These are phyloP conservation scores for Stichopus horrens DNA, from an alignment of 53 echinoderm and acorn worm species.

Conservation along the genomic window DNA sequence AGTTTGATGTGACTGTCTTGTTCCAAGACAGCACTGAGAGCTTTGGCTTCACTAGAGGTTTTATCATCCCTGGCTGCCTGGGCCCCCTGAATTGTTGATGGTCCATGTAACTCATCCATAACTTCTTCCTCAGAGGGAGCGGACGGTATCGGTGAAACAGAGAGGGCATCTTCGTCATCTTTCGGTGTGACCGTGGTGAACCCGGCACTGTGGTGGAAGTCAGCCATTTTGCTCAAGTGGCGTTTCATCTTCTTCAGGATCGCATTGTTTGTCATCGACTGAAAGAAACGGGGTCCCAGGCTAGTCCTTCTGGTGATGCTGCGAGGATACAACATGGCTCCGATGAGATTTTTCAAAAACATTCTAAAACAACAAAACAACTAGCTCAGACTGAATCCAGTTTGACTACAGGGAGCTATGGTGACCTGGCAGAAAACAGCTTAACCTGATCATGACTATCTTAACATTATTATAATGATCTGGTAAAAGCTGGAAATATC, in stretches of 20 bases:
- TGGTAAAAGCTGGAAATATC: too few relatives aligned
- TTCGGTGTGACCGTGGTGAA: slow-evolving; percentile 45
- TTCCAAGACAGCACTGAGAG: slow-evolving; percentile 45
- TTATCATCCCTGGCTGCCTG: slow-evolving; percentile 31
- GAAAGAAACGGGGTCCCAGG: slow-evolving; percentile 79
- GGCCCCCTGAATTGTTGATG: slow-evolving; percentile 40
- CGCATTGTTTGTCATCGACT: slow-evolving; percentile 58
- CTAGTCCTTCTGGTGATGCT: slow-evolving; percentile 75
- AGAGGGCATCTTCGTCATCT: slow-evolving; percentile 26
- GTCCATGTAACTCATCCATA: slow-evolving; percentile 25
- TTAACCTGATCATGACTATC: too few relatives aligned
- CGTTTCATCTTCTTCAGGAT: slow-evolving; percentile 76
- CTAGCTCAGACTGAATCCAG: too few relatives aligned
- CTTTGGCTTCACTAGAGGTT: slow-evolving; percentile 47
- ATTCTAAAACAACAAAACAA: background rate
- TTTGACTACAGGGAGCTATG: too few relatives aligned
- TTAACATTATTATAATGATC: too few relatives aligned
- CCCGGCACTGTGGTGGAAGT: slow-evolving; percentile 83
- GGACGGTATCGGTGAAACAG: slow-evolving; percentile 37
- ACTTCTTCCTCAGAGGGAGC: slow-evolving; percentile 36
- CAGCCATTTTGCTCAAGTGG: slow-evolving; percentile 61
- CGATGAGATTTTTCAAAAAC: background rate
- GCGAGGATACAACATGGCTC: background rate
- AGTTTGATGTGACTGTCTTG: slow-evolving; percentile 59
- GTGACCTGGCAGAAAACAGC: too few relatives aligned